Evolutionary conservation across 2,113 vertebrate species (phyloP), one percentile per base, ranked within the genome.

Genomic region (Ardeotis arabs): DNA sequence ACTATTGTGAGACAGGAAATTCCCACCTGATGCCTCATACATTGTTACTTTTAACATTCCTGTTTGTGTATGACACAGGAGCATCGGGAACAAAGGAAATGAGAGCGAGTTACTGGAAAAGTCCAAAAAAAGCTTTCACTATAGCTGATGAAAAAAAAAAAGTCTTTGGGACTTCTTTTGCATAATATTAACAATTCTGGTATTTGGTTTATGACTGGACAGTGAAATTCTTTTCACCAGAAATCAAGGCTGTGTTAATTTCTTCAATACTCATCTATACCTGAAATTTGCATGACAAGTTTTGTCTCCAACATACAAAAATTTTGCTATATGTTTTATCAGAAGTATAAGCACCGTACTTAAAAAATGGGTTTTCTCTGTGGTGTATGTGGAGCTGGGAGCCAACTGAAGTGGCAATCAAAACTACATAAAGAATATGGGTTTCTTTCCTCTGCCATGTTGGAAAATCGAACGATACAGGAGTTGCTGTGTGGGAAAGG

Each of bases 81-180:
- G n/a, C 60, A 93, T 86, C 41, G 33, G 63, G 72, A 95, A n/a
- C 39, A 92, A 93, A 96, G 90, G 88, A 93, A 90, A 74, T 73
- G 37, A 88, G 58, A 89, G 9, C 76, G 59, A 75, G 1, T 82
- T 79, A 49, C 44, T 93, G 45, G 62, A 79, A 90, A 75, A 90
- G 29, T 18, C 17, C 37, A 55, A 55, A 49, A 28, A 95, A 81
- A 81, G 23, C 64, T 89, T 70, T 91, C 9, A 27, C 20, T 78
- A 9, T 29, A 83, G 28, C 14, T 73, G 47, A 56, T 53, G 47
- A 5, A 33, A 82, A 82, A 85, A 77, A 89, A 37, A 4, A 83
- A n/a, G 25, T 73, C 15, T 45, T 58, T 7, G 2, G 16, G 35
- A 56, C 11, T 68, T 73, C 11, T 55, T 68, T 87, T 84, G 16